Evolutionary conservation across 37 sponge, comb jelly and placozoan species (phyloP).

Genomic region (Bolinopsis microptera): DNA sequence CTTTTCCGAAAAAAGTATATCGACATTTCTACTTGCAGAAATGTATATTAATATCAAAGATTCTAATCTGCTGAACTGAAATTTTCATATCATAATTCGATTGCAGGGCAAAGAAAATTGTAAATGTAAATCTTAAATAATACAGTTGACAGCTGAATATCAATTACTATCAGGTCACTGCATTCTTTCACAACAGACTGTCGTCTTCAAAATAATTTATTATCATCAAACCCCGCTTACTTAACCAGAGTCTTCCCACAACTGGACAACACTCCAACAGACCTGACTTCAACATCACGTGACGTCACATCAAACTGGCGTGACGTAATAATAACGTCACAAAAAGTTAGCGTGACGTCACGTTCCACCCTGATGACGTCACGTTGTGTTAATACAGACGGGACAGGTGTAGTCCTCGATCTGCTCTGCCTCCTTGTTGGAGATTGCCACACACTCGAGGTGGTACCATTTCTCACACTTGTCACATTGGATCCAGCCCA

Average conservation of each 20-base stretch:
- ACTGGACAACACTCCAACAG: background rate
- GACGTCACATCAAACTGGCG: background rate
- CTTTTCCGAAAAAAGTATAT: too few species aligned
- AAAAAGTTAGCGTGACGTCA: too few species aligned
- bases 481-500: constrained; percentile 95
- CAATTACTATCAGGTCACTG: background rate
- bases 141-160: too few species aligned
- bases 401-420: constrained; percentile 80
- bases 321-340: background rate
- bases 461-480: constrained; percentile 91
- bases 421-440: constrained; percentile 74
- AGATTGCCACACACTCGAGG: constrained; percentile 80
- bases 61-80: too few species aligned
- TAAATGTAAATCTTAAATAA: too few species aligned
- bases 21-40: too few species aligned
- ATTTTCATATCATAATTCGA: too few species aligned
- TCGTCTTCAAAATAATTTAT: background rate
- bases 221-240: background rate
- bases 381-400: constrained; percentile 47
- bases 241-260: background rate
- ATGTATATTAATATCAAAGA: too few species aligned
- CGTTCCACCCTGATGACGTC: background rate
- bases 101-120: too few species aligned
- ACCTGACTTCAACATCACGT: too few species aligned
- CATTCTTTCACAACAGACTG: background rate